A percentile compares a stretch with the other conserved stretches of the same genome.
phyloP scores from a whole-genome alignment of 37 sponge, comb jelly and placozoan genomes.

The Diacarnus erythraeanus region DNA sequence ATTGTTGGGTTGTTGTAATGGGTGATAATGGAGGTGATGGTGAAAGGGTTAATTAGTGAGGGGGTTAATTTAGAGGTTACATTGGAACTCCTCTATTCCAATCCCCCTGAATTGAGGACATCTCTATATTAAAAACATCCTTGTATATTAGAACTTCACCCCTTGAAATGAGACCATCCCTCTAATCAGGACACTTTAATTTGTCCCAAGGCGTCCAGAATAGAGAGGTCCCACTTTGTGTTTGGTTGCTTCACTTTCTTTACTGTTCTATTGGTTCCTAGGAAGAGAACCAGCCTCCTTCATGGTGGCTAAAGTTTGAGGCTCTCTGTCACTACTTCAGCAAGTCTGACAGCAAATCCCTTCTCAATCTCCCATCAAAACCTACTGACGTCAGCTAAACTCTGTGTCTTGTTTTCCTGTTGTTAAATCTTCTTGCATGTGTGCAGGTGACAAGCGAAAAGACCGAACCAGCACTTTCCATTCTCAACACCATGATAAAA shows the following conservation, averaged over 20 bases:
- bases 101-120: too few relatives aligned
- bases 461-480: slow-evolving; percentile 15
- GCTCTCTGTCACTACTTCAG: slow-evolving; percentile 88
- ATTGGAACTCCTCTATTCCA: too few relatives aligned
- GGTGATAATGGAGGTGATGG: neutral
- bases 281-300: slow-evolving; percentile 55
- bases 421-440: neutral
- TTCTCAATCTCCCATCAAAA: slow-evolving; percentile 67
- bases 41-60: neutral
- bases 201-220: too few relatives aligned
- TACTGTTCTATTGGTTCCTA: neutral
- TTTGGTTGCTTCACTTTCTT: too few relatives aligned
- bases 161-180: too few relatives aligned
- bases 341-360: slow-evolving; percentile 56
- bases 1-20: neutral
- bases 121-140: too few relatives aligned
- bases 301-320: slow-evolving; percentile 84
- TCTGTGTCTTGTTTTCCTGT: neutral
- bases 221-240: too few relatives aligned
- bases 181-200: too few relatives aligned
- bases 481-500: slow-evolving; percentile 59
- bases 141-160: too few relatives aligned
- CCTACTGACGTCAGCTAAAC: neutral
- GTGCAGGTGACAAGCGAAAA: slow-evolving; percentile 16
- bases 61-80: neutral